Base-by-base conservation (phyloP, 2,113 vertebrate genomes). In the Mastomys natalensis region DNA sequence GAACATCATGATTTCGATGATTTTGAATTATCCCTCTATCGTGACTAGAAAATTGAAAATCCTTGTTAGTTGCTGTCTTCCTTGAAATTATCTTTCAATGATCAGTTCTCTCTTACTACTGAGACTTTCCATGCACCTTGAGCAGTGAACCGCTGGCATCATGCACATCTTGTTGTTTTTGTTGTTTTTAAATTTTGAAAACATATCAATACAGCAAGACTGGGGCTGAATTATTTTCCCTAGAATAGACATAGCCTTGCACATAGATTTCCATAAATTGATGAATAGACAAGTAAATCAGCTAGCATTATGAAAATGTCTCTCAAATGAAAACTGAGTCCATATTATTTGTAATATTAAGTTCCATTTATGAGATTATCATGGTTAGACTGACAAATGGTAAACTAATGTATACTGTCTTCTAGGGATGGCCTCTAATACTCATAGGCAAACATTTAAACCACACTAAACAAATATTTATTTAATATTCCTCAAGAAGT, bases 141-240 rank as follows among this genome's bases (percentile, higher is more conserved):
- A 89, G 0, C 77, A 19, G 72, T 3, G 58, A 40, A 43, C 62
- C 51, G 7, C 31, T 86, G 43, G 40, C 17, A 66, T 48, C 10
- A 13, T 48, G 10, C 16, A 48, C 5, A 68, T 24, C 21, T 12
- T 78, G 48, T 8, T 84, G n/a, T 62, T 89, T 87, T 91, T 24
- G 24, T 10, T 51, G 53, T 95, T 97, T 91, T 91, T n/a, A 81
- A 78, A 80, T 85, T 17, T 87, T 45, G 34, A 85, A 96, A 95
- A 94, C 45, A 89, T 24, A 53, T 31, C 60, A 93, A 94, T 66
- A 90, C 1, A 96, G 40, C 4, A 95, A 90, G 43, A 78, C 3
- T 58, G 76, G 29, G 24, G 9, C 37, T 80, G 21, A 89, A 51
- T 86, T 93, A 51, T 87, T 82, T 94, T 80, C 91, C 74, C 37